Evolutionary conservation across 2,113 vertebrate species (phyloP).

Genomic region (Carlito syrichta): DNA sequence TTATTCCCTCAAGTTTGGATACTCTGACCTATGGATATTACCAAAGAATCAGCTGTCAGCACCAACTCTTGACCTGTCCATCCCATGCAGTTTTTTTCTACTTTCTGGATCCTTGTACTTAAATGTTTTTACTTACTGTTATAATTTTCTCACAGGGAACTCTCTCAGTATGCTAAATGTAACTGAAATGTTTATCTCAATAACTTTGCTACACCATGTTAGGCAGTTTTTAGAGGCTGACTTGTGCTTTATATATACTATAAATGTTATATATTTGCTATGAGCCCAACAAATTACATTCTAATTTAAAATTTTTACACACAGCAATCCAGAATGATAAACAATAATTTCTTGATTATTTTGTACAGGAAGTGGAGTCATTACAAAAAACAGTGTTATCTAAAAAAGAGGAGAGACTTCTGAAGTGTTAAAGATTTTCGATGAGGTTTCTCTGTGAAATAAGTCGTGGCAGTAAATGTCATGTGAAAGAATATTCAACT

Average conservation of each 20-base stretch:
- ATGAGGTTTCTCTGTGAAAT: neutral
- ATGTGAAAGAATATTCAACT: neutral
- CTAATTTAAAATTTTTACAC: conserved; percentile 22
- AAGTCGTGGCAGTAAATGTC: neutral
- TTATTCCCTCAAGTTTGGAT: no score
- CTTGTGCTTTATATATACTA: conserved; percentile 1
- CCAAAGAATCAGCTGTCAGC: neutral
- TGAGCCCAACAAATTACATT: conserved; percentile 9
- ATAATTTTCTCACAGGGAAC: neutral
- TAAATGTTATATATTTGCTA: conserved; percentile 18
- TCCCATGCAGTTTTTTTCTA: neutral
- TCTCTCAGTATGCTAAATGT: neutral
- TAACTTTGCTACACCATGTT: neutral
- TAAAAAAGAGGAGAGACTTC: neutral
- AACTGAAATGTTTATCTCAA: conserved; percentile 26
- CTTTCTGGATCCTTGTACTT: neutral
- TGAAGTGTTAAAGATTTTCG: neutral
- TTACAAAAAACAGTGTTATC: neutral
- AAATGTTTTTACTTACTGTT: neutral
- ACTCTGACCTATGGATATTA: fast-evolving
- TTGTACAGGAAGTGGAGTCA: neutral
- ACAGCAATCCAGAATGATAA: neutral
- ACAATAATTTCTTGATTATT: neutral
- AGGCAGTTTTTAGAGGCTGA: conserved; percentile 2
- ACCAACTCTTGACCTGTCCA: neutral